Percentiles rank a stretch among this genome's conserved stretches.
These are phyloP conservation scores for Fabriciana adippe DNA, from an alignment of 2,888 invertebrate species.

Conservation along the genomic window DNA sequence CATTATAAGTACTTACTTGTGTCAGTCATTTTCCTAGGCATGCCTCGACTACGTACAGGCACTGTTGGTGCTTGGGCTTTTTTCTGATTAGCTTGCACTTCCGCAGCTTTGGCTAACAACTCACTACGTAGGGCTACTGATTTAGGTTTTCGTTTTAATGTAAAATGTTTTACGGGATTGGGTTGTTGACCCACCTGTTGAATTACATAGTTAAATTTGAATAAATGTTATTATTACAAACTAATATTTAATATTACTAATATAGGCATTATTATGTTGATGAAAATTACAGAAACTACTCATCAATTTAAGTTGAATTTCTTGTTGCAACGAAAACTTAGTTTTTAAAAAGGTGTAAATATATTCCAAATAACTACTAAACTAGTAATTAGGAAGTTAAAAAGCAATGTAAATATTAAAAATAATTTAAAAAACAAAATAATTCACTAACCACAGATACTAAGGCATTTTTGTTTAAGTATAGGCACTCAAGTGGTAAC, in stretches of 20 bases:
- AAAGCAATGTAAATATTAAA: background rate
- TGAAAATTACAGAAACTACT: too few species aligned
- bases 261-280: too few species aligned
- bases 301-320: too few species aligned
- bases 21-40: conserved; percentile 98
- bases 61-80: conserved; percentile 94
- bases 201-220: background rate
- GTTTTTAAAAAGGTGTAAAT: too few species aligned
- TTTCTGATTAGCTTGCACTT: conserved; percentile 94
- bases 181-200: conserved; percentile 89
- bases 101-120: conserved; percentile 93
- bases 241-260: too few species aligned
- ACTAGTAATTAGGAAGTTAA: too few species aligned
- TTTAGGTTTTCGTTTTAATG: conserved; percentile 96
- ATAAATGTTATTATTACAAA: background rate
- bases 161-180: conserved; percentile 94
- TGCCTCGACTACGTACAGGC: conserved; percentile 89
- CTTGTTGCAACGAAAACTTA: too few species aligned
- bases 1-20: conserved; percentile 84
- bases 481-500: conserved; percentile 97
- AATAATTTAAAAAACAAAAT: background rate
- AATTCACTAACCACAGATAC: conserved; percentile 87
- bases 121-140: conserved; percentile 95
- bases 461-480: conserved; percentile 96
- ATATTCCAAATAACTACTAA: too few species aligned